Base-by-base conservation (phyloP, 2,888 invertebrate genomes). In the Drosophila acutilabella region DNA sequence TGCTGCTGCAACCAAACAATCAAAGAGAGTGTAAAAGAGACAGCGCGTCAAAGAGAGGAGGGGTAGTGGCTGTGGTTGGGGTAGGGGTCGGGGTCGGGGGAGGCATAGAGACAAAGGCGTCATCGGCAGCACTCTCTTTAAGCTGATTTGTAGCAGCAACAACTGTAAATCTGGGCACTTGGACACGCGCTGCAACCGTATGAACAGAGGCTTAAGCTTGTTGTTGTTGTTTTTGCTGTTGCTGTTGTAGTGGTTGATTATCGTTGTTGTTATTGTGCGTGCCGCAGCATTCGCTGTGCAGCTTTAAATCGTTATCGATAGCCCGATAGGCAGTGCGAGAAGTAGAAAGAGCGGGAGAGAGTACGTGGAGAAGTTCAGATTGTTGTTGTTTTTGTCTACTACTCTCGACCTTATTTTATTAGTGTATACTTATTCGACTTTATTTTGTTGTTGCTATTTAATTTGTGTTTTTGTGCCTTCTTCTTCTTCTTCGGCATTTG, bases 141-240 rank as follows among this genome's bases (percentile, higher is more conserved):
- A 83, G 86, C 88, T 77, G 88, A 81, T 85, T 79, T 85, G 77
- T 64, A 44, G 66, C 64, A 44, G 66, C 23, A 74, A 74, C 86
- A 88, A 79, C 74, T 88, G 82, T 85, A 76, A 76, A 73, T 73
- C 66, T 59, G 71, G 71, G 48, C 36, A 69, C 75, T 79, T 75
- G 64, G 60, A 75, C 71, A 83, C 78, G 65, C 64, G 64, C 65
- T 64, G 45, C 41, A 44, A 47, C 23, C 30, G 30, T 30, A 23
- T 14, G 20, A 36, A 30, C 11, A 14, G 26, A 16, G 65, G 57
- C 59, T 76, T 72, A 61, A 18, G 56, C 14, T 42, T 62, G 53
- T 64, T 59, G 62, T 23, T 47, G 75, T 65, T 58, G 75, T 66
- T 62, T 23, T 58, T 71, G 42, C 13, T 36, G 18, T 58, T 71